Percentiles rank a stretch among this genome's conserved stretches.
Conservation (phyloP, 2,113 vertebrate species). For the Syngnathus floridae region DNA sequence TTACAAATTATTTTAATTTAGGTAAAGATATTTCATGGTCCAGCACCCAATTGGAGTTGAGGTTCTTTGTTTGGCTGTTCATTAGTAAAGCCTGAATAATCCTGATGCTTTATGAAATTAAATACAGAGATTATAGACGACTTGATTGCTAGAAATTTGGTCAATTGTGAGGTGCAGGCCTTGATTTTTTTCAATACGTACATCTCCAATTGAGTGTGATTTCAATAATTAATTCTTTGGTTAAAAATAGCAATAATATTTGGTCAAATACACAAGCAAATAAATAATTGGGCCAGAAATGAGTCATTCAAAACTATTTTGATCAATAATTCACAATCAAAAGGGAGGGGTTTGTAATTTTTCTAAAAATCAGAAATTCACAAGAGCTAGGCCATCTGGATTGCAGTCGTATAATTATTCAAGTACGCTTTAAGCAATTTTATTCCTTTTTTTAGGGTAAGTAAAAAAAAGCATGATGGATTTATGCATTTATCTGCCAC, state of each 20-base stretch:
- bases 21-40: slow-evolving; percentile 1
- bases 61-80: slow-evolving; percentile 9
- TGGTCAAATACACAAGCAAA: background rate
- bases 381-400: background rate
- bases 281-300: background rate
- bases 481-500: background rate
- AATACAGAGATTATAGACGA: background rate
- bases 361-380: background rate
- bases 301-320: background rate
- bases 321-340: slow-evolving; percentile 4
- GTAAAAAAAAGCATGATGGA: background rate
- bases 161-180: background rate
- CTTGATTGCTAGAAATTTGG: background rate
- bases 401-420: background rate
- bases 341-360: background rate
- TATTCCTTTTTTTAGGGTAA: slow-evolving; percentile 2
- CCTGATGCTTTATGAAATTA: background rate
- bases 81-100: slow-evolving; percentile 15
- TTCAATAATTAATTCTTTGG: too few relatives aligned
- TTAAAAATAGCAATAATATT: background rate
- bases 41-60: slow-evolving; percentile 3
- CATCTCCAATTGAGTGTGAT: too few relatives aligned
- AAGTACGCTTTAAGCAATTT: background rate
- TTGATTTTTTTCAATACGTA: too few relatives aligned
- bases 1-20: slow-evolving; percentile 10